These are phyloP conservation scores for Himalopsyche phryganea DNA, from an alignment of 1,140 invertebrate species.

Conservation along the genomic window DNA sequence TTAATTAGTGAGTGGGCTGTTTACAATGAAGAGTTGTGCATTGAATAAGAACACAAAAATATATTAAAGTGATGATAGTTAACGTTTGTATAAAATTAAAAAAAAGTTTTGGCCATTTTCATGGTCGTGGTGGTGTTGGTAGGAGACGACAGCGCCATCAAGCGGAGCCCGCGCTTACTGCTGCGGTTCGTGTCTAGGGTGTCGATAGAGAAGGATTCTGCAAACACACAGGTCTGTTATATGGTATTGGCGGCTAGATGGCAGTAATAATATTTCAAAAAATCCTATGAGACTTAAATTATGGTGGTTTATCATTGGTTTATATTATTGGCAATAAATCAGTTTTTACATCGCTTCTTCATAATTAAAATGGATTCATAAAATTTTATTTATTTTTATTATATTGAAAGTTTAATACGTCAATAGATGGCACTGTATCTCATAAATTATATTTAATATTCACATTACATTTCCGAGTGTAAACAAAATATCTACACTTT, in stretches of 20 bases:
- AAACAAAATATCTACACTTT: no score
- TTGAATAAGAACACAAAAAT: neutral
- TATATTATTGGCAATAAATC: no score
- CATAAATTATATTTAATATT: no score
- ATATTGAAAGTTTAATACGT: no score
- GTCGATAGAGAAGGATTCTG: slow-evolving; percentile 24
- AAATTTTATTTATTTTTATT: no score
- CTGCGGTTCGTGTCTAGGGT: slow-evolving; percentile 33
- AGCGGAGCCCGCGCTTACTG: slow-evolving; percentile 30
- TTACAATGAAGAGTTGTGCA: no score
- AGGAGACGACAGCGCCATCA: slow-evolving; percentile 30
- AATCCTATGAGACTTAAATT: neutral
- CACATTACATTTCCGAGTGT: no score
- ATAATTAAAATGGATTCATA: no score
- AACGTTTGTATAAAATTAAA: neutral
- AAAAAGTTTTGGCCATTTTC: slow-evolving; percentile 27
- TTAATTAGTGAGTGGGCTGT: no score
- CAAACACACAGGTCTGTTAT: slow-evolving; percentile 18
- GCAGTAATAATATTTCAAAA: neutral
- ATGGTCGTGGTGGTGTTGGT: slow-evolving; percentile 33
- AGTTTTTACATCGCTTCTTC: no score
- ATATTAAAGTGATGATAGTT: slow-evolving; percentile 5
- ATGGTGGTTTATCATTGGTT: neutral
- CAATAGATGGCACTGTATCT: no score
- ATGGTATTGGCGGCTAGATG: neutral